Conservation (phyloP, 2,888 invertebrate genomes). For the Philereme vetulata region DNA sequence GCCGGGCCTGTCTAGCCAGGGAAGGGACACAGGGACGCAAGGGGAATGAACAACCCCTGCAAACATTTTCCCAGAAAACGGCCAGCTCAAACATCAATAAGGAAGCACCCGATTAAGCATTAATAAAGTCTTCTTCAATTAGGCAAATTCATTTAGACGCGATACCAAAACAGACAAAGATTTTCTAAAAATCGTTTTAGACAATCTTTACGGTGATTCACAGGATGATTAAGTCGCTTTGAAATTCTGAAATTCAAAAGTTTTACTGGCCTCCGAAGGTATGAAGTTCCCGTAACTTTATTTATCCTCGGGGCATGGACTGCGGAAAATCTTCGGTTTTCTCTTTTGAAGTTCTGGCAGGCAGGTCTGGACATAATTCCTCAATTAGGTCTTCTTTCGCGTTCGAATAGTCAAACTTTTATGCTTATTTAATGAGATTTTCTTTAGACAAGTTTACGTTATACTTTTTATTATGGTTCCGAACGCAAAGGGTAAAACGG, state of each 20-base stretch:
- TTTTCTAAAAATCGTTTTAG: constrained; percentile 37
- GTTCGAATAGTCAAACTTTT: constrained; percentile 21
- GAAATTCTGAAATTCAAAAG: constrained; percentile 50
- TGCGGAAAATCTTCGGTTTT: constrained; percentile 50
- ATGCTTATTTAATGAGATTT: neutral
- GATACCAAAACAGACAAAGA: constrained; percentile 51
- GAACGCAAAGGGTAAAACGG: no score
- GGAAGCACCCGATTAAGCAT: constrained; percentile 64
- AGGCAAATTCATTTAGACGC: constrained; percentile 53
- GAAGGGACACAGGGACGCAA: constrained; percentile 47
- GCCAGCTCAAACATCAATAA: constrained; percentile 64
- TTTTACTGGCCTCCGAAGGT: constrained; percentile 41
- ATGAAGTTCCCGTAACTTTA: constrained; percentile 51
- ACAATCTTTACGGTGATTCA: constrained; percentile 34
- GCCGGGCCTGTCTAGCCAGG: constrained; percentile 70
- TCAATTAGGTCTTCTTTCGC: constrained; percentile 33
- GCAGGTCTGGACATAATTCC: constrained; percentile 36
- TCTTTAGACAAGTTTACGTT: neutral
- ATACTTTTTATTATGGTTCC: no score
- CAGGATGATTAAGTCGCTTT: constrained; percentile 53
- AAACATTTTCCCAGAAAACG: constrained; percentile 64
- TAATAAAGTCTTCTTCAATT: constrained; percentile 59
- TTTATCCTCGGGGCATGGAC: constrained; percentile 50
- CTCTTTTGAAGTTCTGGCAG: constrained; percentile 44
- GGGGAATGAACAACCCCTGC: constrained; percentile 52